Conservation (phyloP, 2,888 invertebrate species). For the Mesorhabditis spiculigera region DNA sequence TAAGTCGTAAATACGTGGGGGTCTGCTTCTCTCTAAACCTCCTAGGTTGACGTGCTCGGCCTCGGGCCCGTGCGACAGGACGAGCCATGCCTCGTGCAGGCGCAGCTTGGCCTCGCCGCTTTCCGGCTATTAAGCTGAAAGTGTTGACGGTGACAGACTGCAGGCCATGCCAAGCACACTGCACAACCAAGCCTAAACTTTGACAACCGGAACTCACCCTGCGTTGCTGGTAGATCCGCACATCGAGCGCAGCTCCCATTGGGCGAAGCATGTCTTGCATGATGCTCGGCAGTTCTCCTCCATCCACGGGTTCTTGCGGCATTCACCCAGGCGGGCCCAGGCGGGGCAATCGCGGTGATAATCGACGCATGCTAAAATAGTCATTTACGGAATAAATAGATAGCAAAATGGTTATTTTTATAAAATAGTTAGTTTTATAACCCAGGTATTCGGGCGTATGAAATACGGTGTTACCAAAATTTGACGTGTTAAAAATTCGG, state of each 20-base stretch:
- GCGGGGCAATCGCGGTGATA: slow-evolving; percentile 38
- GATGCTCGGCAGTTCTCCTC: slow-evolving; percentile 43
- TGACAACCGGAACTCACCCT: neutral
- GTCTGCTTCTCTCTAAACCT: too few relatives aligned
- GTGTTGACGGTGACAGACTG: neutral
- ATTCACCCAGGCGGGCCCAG: slow-evolving; percentile 46
- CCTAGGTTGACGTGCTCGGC: neutral
- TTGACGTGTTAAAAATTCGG: neutral
- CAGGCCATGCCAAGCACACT: neutral
- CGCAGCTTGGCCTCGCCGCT: neutral
- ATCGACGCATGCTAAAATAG: slow-evolving; percentile 36
- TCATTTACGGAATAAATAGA: too few relatives aligned
- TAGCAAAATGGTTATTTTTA: too few relatives aligned
- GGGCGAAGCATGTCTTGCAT: slow-evolving; percentile 33
- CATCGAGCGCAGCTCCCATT: slow-evolving; percentile 28
- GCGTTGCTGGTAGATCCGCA: slow-evolving; percentile 15
- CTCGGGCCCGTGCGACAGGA: neutral
- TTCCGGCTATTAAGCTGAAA: slow-evolving; percentile 2
- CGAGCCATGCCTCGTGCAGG: neutral
- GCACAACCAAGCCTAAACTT: neutral
- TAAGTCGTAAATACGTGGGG: too few relatives aligned
- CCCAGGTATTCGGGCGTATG: neutral
- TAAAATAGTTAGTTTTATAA: neutral
- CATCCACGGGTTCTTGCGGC: slow-evolving; percentile 51
- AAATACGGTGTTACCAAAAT: neutral